These are phyloP conservation scores for Aptenodytes forsteri DNA, from an alignment of 2,113 vertebrate genomes.

Conservation along the genomic window DNA sequence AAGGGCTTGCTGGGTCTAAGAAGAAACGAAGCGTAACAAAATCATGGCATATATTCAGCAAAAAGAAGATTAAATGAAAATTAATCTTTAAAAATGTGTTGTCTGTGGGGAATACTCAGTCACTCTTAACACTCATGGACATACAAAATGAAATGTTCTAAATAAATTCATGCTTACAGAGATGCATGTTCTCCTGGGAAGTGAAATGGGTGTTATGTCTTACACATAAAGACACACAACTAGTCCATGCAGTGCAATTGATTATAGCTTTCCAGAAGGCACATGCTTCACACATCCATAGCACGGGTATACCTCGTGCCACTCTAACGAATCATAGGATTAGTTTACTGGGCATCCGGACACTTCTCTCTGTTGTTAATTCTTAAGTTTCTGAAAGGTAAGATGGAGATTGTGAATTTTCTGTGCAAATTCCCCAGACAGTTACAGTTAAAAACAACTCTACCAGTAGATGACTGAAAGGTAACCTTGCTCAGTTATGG, in stretches of 20 bases:
- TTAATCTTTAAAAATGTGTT: background rate
- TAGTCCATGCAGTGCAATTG: too few relatives aligned
- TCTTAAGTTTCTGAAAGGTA: background rate
- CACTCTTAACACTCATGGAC: background rate
- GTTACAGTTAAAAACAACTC: background rate
- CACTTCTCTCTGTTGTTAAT: background rate
- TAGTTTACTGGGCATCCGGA: background rate
- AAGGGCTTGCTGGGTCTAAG: background rate
- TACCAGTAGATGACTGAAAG: background rate
- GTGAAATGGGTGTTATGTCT: background rate
- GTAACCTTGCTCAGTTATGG: background rate
- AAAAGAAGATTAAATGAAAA: background rate
- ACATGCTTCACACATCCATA: background rate
- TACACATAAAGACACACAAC: background rate
- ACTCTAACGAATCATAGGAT: background rate
- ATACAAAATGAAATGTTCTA: background rate
- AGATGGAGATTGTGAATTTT: background rate
- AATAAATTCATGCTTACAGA: background rate
- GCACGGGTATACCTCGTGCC: accelerated
- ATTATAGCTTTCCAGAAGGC: background rate
- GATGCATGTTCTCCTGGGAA: background rate
- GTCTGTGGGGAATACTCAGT: background rate
- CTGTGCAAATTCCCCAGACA: accelerated
- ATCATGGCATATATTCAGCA: background rate
- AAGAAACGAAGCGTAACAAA: background rate